Evolutionary conservation across 2,797 vertebrate genomes (phyloP).

Genomic region (Falco biarmicus): DNA sequence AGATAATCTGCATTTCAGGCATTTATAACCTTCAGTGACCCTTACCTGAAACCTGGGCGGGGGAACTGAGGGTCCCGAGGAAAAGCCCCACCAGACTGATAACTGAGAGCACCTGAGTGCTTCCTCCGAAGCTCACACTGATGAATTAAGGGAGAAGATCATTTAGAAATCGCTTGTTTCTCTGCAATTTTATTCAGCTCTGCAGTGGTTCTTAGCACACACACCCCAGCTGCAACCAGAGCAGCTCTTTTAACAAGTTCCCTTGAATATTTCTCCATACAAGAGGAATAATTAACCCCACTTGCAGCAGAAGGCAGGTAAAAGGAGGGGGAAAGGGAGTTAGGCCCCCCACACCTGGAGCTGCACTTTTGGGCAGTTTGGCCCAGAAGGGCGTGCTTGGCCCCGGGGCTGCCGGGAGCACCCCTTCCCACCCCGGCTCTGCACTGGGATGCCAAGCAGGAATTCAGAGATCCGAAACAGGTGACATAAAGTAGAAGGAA

Average conservation of each 20-base stretch:
- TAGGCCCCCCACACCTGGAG: neutral
- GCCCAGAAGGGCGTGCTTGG: neutral
- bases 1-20: neutral
- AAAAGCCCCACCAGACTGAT: neutral
- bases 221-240: neutral
- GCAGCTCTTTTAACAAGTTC: neutral
- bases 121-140: neutral
- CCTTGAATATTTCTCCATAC: neutral
- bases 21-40: neutral
- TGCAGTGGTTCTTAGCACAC: neutral
- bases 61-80: fast-evolving
- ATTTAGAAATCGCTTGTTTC: neutral
- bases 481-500: neutral
- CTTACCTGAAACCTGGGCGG: fast-evolving
- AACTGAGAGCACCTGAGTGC: neutral
- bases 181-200: neutral
- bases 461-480: fast-evolving
- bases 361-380: neutral
- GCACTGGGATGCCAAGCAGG: neutral
- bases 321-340: fast-evolving
- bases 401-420: fast-evolving
- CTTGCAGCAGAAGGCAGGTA: neutral
- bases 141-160: neutral
- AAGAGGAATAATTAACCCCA: neutral
- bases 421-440: neutral